Percentiles rank a stretch among this genome's conserved stretches.
Evolutionary conservation across 2,888 invertebrate species (phyloP).

Genomic region (Lasioglossum pauxillum): DNA sequence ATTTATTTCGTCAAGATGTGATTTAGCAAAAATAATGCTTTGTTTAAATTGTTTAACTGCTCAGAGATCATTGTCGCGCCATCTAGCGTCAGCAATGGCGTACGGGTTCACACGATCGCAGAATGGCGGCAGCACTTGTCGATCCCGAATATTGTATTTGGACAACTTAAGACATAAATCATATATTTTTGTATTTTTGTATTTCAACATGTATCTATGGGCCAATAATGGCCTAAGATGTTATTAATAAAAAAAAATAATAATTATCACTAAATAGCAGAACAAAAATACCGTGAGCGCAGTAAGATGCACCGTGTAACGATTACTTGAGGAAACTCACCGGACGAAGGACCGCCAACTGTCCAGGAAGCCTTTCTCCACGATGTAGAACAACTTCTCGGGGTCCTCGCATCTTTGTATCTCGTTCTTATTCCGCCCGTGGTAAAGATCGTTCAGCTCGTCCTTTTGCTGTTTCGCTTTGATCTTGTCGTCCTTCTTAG

Average conservation of each 20-base stretch:
- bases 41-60: neutral
- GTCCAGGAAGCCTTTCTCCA: conserved; percentile 80
- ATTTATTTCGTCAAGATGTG: neutral
- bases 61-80: neutral
- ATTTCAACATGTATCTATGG: no score
- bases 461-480: conserved; percentile 81
- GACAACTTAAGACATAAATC: no score
- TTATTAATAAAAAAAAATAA: no score
- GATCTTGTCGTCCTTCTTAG: conserved; percentile 81
- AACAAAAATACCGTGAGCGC: neutral
- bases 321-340: conserved; percentile 71
- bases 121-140: neutral
- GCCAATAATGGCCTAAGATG: no score
- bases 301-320: neutral
- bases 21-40: neutral
- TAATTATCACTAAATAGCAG: neutral
- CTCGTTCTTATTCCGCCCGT: conserved; percentile 77
- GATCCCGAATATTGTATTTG: neutral
- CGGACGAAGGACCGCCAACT: conserved; percentile 81
- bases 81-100: neutral
- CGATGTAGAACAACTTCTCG: conserved; percentile 75
- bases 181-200: no score
- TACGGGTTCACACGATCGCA: neutral
- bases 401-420: conserved; percentile 73
- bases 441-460: conserved; percentile 78